Percentiles rank a stretch among this genome's conserved stretches.
These are phyloP conservation scores for Pterois miles DNA, from an alignment of 2,797 vertebrate species.

Conservation along the genomic window DNA sequence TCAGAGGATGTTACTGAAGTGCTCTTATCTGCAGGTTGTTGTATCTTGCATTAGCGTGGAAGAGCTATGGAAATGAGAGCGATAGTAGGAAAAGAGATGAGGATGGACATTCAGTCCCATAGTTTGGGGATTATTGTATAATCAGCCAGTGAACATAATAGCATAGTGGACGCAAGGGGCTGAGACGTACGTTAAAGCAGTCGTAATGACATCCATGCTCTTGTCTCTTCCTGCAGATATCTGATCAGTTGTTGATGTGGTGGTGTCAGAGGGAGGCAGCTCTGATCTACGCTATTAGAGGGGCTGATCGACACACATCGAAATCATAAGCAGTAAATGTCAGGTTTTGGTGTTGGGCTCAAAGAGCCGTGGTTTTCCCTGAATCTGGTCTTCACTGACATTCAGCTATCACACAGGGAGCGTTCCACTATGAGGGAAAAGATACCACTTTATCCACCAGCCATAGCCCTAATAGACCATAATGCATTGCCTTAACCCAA, in stretches of 20 bases:
- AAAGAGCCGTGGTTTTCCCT: neutral
- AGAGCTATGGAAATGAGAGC: conserved; percentile 38
- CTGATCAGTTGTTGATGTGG: neutral
- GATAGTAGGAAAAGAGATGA: conserved; percentile 6
- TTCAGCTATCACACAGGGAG: neutral
- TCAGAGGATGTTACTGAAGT: conserved; percentile 57
- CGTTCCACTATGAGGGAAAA: neutral
- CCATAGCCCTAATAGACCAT: neutral
- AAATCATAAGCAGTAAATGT: conserved; percentile 8
- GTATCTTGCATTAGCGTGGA: conserved; percentile 25
- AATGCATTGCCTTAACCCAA: neutral
- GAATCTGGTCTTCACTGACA: neutral
- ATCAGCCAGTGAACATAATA: too few species aligned
- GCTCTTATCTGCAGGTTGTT: conserved; percentile 46
- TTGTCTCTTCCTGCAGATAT: neutral
- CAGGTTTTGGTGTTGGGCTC: neutral
- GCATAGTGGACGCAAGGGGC: neutral
- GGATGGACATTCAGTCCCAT: too few species aligned
- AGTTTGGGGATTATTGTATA: too few species aligned
- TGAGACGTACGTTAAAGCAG: neutral
- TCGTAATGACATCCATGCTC: neutral
- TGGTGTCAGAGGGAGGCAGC: neutral
- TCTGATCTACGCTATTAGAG: neutral
- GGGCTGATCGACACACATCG: neutral
- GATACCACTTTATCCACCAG: neutral